Base-by-base conservation (phyloP, 2,797 vertebrate genomes). In the Bradypus variegatus region DNA sequence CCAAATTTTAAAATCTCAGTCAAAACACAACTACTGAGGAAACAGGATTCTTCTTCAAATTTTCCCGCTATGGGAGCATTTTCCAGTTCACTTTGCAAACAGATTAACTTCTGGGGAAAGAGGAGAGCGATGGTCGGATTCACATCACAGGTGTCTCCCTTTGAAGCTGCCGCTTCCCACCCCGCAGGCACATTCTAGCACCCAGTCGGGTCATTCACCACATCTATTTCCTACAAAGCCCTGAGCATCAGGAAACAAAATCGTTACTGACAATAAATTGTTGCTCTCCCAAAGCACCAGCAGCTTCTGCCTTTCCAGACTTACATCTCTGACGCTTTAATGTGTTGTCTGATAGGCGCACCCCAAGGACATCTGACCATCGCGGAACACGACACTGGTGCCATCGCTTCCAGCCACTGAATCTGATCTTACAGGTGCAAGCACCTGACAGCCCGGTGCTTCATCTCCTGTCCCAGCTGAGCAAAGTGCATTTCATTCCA, bases 221-320 rank as follows among this genome's bases (percentile, higher is more conserved):
- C 7, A 29, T 73, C 15, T 70, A 55, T 88, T 88, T 92, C 89
- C 64, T 89, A 85, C 88, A 86, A 94, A 93, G 62, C 33, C 91
- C 65, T 8, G 5, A 77, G 76, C 85, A 91, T 82, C 48, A 91
- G 85, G 65, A 89, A 88, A 82, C 4, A 45, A 75, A 92, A 93
- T 79, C 84, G 70, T 83, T 89, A 92, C 80, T 86, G 55, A 93
- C 45, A 89, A 81, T 89, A 93, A 92, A 89, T 78, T 6, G 80
- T 60, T 73, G 45, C 38, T 91, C 38, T 91, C 41, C 38, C 85
- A 85, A 94, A 89, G 41, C 31, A 70, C 13, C n/a, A 93, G 82
- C 72, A 78, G 38, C 31, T 89, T 89, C 41, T 91, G 15, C 79
- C 50, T 85, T 86, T 72, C 69, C 90, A 75, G 65, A 94, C 93